Conservation (phyloP, 2,797 vertebrate genomes). For the Acanthurus tractus region DNA sequence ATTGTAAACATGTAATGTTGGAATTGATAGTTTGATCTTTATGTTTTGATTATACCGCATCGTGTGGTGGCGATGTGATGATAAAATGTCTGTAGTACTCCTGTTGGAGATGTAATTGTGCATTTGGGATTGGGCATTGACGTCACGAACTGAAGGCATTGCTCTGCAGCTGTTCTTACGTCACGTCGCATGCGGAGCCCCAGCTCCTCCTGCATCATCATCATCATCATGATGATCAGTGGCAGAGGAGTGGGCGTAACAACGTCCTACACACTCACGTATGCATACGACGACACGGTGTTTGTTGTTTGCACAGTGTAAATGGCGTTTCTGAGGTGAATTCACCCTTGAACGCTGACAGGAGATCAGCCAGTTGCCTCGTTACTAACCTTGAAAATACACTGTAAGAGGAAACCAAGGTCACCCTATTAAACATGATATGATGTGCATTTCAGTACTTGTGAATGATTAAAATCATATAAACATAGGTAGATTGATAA, state of each 20-base stretch:
- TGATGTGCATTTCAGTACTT: slow-evolving; percentile 7
- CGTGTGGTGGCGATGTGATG: neutral
- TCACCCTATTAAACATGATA: slow-evolving; percentile 27
- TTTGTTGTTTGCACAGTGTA: neutral
- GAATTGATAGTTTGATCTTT: neutral
- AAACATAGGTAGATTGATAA: neutral
- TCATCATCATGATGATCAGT: slow-evolving; percentile 18
- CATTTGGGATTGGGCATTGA: slow-evolving; percentile 42
- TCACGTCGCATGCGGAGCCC: slow-evolving; percentile 49
- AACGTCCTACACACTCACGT: neutral
- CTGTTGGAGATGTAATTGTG: neutral
- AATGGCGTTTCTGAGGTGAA: neutral
- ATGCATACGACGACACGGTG: neutral
- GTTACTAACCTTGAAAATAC: slow-evolving; percentile 5
- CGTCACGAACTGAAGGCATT: slow-evolving; percentile 64
- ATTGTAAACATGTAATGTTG: neutral
- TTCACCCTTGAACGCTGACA: neutral
- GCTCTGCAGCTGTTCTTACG: slow-evolving; percentile 75
- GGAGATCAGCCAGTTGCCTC: neutral
- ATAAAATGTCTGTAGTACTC: neutral
- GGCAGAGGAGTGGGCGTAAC: slow-evolving; percentile 30
- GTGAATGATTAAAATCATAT: neutral
- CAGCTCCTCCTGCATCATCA: slow-evolving; percentile 32
- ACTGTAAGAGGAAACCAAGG: slow-evolving; percentile 11
- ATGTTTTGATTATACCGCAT: neutral